phyloP scores from a whole-genome alignment of 2,888 invertebrate genomes.

The Drosophila peninsularis region DNA sequence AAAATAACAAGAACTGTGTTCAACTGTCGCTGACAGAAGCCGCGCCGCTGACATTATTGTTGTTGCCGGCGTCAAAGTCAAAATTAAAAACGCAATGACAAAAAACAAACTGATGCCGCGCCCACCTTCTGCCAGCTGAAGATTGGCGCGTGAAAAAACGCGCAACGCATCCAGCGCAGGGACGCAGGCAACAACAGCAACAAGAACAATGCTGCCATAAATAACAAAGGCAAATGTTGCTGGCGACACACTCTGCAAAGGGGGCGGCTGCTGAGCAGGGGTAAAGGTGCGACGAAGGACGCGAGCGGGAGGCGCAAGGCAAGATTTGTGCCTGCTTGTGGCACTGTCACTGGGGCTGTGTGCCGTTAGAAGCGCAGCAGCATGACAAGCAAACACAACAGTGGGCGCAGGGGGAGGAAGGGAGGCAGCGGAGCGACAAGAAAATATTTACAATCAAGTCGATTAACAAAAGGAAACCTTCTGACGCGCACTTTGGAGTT shows the following conservation, averaged over 20 bases:
- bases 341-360: conserved; percentile 54
- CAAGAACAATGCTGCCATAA: conserved; percentile 72
- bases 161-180: conserved; percentile 61
- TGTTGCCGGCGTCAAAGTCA: conserved; percentile 47
- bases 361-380: conserved; percentile 66
- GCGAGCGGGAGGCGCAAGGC: neutral
- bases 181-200: conserved; percentile 33
- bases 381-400: conserved; percentile 53
- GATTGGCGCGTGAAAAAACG: conserved; percentile 62
- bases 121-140: conserved; percentile 15
- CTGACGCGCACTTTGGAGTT: conserved; percentile 71
- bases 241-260: conserved; percentile 47
- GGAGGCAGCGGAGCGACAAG: conserved; percentile 37
- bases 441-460: conserved; percentile 79
- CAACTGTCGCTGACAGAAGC: conserved; percentile 57
- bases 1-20: neutral
- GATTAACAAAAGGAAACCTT: conserved; percentile 78
- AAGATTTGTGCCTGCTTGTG: conserved; percentile 33
- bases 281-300: conserved; percentile 6
- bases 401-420: neutral
- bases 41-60: conserved; percentile 32
- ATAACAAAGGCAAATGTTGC: conserved; percentile 74
- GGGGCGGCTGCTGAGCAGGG: conserved; percentile 53
- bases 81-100: conserved; percentile 69
- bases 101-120: conserved; percentile 35